Evolutionary conservation across 2,797 vertebrate species (phyloP).

Genomic region (Tokudaia tokunoshimensis): DNA sequence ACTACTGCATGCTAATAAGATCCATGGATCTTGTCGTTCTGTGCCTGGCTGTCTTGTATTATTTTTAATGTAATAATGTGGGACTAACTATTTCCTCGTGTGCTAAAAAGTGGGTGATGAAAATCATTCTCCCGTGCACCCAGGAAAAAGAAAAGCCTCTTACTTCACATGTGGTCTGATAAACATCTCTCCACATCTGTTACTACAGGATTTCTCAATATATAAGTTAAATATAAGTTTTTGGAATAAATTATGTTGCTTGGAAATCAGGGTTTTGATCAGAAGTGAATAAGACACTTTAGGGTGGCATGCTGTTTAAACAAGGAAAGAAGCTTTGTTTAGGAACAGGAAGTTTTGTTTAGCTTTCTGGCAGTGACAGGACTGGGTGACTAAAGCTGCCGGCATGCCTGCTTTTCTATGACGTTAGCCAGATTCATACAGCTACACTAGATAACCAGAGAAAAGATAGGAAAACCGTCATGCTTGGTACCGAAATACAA

Average conservation of each 20-base stretch:
- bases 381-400: background rate
- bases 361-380: background rate
- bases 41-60: background rate
- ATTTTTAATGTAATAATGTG: slow-evolving; percentile 49
- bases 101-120: slow-evolving; percentile 35
- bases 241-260: slow-evolving; percentile 34
- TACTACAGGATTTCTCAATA: background rate
- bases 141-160: slow-evolving; percentile 37
- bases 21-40: background rate
- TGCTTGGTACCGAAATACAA: background rate
- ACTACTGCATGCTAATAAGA: background rate
- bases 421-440: background rate
- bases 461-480: background rate
- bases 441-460: background rate
- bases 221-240: background rate
- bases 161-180: slow-evolving; percentile 18
- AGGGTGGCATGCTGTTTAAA: background rate
- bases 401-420: background rate
- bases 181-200: background rate
- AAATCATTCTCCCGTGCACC: background rate
- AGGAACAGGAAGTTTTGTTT: background rate
- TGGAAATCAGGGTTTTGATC: slow-evolving; percentile 23
- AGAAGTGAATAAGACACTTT: slow-evolving; percentile 9
- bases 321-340: background rate
- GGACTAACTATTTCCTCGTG: slow-evolving; percentile 28